A percentile compares a stretch with the other conserved stretches of the same genome.
Conservation (phyloP, 2,113 vertebrate species). For the Ophthalmotilapia sp. region DNA sequence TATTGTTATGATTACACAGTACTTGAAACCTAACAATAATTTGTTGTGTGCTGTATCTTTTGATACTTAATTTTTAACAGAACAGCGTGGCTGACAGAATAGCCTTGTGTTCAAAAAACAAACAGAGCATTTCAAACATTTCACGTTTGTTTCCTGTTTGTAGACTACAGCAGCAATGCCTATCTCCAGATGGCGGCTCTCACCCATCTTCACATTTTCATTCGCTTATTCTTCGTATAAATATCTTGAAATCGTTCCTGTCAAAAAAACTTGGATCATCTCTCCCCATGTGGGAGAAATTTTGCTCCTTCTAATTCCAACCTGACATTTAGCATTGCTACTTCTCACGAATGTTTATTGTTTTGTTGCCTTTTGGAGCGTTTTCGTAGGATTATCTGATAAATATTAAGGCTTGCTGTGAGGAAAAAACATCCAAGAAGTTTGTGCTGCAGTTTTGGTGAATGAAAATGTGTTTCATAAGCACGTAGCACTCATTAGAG, state of each 20-base stretch:
- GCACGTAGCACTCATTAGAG: background rate
- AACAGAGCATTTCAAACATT: background rate
- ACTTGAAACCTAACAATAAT: background rate
- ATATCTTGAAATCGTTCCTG: no score
- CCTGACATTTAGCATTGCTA: background rate
- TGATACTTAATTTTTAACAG: background rate
- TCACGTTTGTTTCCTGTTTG: background rate
- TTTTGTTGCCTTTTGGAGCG: background rate
- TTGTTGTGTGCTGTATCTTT: rapidly evolving
- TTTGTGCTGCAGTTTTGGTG: background rate
- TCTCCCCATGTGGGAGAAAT: background rate
- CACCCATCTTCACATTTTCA: background rate
- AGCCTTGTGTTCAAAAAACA: background rate
- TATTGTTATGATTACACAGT: background rate
- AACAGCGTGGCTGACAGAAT: rapidly evolving
- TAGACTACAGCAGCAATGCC: no score
- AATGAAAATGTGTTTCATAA: background rate
- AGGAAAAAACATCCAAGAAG: background rate
- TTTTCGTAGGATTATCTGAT: background rate
- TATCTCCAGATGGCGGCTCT: background rate
- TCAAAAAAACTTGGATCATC: background rate
- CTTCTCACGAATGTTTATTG: background rate
- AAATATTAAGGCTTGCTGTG: background rate
- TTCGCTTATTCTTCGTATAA: rapidly evolving
- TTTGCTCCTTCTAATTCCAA: rapidly evolving